phyloP scores from a whole-genome alignment of 2,888 invertebrate genomes.

The Anthrax anthrax region DNA sequence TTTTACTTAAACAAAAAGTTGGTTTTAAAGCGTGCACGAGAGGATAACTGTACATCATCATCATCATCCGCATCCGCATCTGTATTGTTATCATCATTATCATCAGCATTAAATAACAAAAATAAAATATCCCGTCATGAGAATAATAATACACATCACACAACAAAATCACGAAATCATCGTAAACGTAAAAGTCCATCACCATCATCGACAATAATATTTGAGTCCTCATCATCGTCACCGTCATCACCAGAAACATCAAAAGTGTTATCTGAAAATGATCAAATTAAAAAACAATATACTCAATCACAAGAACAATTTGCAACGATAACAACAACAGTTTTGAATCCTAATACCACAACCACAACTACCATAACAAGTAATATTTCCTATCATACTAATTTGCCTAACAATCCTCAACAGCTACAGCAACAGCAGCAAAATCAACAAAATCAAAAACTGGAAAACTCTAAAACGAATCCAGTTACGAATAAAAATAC shows the following conservation, averaged over 20 bases:
- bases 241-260: background rate
- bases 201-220: background rate
- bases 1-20: conserved; percentile 8
- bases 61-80: background rate
- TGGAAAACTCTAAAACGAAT: conserved; percentile 1
- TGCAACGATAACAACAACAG: too few species aligned
- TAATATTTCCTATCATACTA: conserved; percentile 6
- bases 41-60: conserved; percentile 8
- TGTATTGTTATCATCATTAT: background rate
- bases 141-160: conserved; percentile 1
- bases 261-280: too few species aligned
- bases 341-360: too few species aligned
- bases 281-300: background rate
- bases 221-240: background rate
- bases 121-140: background rate
- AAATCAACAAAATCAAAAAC: background rate
- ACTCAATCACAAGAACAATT: background rate
- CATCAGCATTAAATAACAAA: background rate
- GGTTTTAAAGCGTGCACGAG: conserved; percentile 14
- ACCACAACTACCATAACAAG: background rate
- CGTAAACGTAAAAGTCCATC: conserved; percentile 3
- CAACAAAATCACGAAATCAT: background rate
- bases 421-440: background rate
- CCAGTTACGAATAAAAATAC: background rate
- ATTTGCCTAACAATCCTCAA: background rate